Base-by-base conservation (phyloP, 2,888 invertebrate species). In the Megastigmus dorsalis region DNA sequence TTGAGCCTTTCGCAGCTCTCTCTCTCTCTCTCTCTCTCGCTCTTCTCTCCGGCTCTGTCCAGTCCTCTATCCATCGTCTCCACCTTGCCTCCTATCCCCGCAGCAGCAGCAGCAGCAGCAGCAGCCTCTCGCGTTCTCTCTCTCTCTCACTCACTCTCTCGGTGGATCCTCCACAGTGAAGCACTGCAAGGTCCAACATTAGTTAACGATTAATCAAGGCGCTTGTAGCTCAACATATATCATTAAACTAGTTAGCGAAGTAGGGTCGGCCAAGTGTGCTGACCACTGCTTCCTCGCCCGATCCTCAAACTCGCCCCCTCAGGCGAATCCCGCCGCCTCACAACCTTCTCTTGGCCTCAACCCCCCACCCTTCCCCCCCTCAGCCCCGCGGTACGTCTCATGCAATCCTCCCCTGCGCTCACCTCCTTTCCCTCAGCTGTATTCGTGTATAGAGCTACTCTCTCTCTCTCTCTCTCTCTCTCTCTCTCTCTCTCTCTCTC, bases 231-330 rank as follows among this genome's bases (percentile, higher is more conserved):
- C 88, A 87, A 88, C 87, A 88, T 88, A 88, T 88, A 88, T 88
- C 88, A 88, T 88, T 88, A 88, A 88, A 88, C 88, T 88, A 87
- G 88, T 88, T 88, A 88, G 88, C 87, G 87, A 88, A 88, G 88
- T 88, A 88, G 88, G 88, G 87, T 87, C 86, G 72, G 74, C 84
- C 86, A 87, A 87, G 87, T 87, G 87, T 87, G 87, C 88, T 88
- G 88, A 88, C 88, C 88, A 88, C 87, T 87, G 87, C 85, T 82
- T 81, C 81, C 83, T 82, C 83, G 79, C 78, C n/a, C 82, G 78
- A 80, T 81, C 79, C 83, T 59, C 75, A 79, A 78, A 79, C 79
- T 79, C 66, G 62, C 60, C 72, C 69, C 73, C 69, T 60, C 66
- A 20, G 78, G 77, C 77, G 78, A 77, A 79, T 78, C 79, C 79